Percentiles rank a stretch among this genome's conserved stretches.
phyloP scores from a whole-genome alignment of 2,113 vertebrate species.

The Danio rerio region DNA sequence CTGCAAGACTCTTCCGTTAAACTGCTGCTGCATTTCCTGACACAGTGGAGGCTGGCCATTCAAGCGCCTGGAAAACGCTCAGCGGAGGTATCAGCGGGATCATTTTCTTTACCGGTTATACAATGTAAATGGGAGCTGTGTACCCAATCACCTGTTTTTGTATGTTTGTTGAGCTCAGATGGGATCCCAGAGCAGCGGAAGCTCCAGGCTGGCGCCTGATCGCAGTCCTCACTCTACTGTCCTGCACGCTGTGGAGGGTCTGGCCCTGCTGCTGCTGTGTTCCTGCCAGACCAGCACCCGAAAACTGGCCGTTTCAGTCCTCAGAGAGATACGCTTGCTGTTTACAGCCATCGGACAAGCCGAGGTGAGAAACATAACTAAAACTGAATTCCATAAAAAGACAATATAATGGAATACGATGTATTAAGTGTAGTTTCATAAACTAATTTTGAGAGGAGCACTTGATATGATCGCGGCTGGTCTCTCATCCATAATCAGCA shows the following conservation, averaged over 20 bases:
- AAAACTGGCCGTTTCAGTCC: slow-evolving; percentile 92
- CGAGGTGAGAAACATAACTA: slow-evolving; percentile 79
- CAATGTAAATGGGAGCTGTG: background rate
- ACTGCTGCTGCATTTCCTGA: slow-evolving; percentile 93
- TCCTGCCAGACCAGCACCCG: slow-evolving; percentile 94
- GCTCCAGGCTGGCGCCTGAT: slow-evolving; percentile 82
- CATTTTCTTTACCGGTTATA: background rate
- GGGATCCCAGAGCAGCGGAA: slow-evolving; percentile 51
- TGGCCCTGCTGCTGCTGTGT: slow-evolving; percentile 93
- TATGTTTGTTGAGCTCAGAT: background rate
- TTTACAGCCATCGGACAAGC: slow-evolving; percentile 91
- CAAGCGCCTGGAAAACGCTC: slow-evolving; percentile 89
- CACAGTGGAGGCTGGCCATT: slow-evolving; percentile 93
- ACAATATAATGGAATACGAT: background rate
- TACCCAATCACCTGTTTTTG: background rate
- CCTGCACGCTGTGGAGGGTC: slow-evolving; percentile 92
- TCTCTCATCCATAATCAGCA: too few relatives aligned
- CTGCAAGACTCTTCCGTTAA: slow-evolving; percentile 96
- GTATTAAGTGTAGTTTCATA: too few relatives aligned
- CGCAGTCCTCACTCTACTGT: slow-evolving; percentile 90
- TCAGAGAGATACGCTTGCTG: slow-evolving; percentile 92
- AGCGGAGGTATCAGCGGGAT: slow-evolving; percentile 79
- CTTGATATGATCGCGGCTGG: too few relatives aligned
- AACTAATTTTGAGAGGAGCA: too few relatives aligned
- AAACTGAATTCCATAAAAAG: background rate